These are phyloP conservation scores for Rhopalosiphum nymphaeae DNA, from an alignment of 2,888 invertebrate genomes.

Conservation along the genomic window DNA sequence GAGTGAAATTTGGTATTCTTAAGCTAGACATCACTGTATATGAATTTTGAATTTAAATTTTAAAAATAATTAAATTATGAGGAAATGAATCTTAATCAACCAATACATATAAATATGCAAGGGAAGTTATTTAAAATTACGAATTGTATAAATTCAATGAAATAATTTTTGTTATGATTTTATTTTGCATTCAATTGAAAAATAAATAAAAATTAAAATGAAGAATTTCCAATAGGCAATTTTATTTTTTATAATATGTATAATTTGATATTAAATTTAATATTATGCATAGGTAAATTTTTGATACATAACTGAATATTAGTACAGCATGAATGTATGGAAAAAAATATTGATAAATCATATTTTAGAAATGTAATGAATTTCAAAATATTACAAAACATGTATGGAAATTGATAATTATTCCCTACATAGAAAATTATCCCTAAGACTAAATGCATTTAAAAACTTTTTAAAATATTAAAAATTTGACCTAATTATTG, in stretches of 20 bases:
- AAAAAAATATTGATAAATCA: not conserved
- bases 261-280: not conserved
- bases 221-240: not conserved
- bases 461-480: not conserved
- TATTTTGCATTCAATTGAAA: not conserved
- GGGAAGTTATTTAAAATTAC: not conserved
- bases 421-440: not conserved
- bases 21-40: not conserved
- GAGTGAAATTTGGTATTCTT: not conserved
- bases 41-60: not conserved
- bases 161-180: not conserved
- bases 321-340: not conserved
- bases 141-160: not conserved
- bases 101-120: not conserved
- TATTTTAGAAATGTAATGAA: not conserved
- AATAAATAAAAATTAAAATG: not conserved
- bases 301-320: not conserved
- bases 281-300: not conserved
- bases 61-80: not conserved
- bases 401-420: not conserved
- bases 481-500: not conserved
- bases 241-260: not conserved
- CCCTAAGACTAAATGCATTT: not conserved
- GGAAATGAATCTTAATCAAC: not conserved
- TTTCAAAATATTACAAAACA: not conserved